phyloP scores from a whole-genome alignment of 1,140 invertebrate genomes.

The Panonychus citri region DNA sequence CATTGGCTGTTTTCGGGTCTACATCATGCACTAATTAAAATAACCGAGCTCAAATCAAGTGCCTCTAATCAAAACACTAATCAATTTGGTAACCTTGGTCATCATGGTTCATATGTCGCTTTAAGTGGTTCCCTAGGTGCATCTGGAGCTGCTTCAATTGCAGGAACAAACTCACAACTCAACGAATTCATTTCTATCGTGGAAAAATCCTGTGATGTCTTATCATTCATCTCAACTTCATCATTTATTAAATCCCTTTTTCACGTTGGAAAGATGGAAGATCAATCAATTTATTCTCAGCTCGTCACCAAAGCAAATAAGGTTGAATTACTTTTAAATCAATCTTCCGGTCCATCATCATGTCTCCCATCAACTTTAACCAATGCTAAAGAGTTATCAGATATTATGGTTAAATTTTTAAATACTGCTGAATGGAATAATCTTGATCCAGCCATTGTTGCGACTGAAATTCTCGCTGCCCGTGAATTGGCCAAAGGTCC shows the following conservation, averaged over 20 bases:
- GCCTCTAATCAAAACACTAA: slow-evolving; percentile 1
- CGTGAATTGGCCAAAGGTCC: neutral
- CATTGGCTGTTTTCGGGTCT: slow-evolving; percentile 22
- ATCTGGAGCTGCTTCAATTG: neutral
- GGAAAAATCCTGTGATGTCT: slow-evolving; percentile 21
- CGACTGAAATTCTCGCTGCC: neutral
- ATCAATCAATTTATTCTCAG: slow-evolving; percentile 18
- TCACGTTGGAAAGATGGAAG: slow-evolving; percentile 25
- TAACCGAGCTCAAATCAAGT: slow-evolving; percentile 17
- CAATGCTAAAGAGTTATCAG: slow-evolving; percentile 13
- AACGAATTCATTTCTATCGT: slow-evolving; percentile 17
- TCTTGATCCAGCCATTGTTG: slow-evolving; percentile 7
- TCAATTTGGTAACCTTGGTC: neutral
- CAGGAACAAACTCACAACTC: neutral
- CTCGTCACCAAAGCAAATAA: slow-evolving; percentile 14
- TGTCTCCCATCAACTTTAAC: neutral
- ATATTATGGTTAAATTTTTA: slow-evolving; percentile 11
- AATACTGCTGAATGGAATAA: slow-evolving; percentile 8
- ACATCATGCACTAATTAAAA: slow-evolving; percentile 14
- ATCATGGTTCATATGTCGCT: neutral
- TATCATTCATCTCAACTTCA: slow-evolving; percentile 21
- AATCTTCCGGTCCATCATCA: slow-evolving; percentile 8
- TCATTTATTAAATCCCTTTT: slow-evolving; percentile 23
- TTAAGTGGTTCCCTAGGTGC: neutral
- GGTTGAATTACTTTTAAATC: slow-evolving; percentile 10